Percentiles rank a stretch among this genome's conserved stretches.
These are phyloP conservation scores for Fragum sueziense DNA, from an alignment of 2,888 invertebrate genomes.

Conservation along the genomic window DNA sequence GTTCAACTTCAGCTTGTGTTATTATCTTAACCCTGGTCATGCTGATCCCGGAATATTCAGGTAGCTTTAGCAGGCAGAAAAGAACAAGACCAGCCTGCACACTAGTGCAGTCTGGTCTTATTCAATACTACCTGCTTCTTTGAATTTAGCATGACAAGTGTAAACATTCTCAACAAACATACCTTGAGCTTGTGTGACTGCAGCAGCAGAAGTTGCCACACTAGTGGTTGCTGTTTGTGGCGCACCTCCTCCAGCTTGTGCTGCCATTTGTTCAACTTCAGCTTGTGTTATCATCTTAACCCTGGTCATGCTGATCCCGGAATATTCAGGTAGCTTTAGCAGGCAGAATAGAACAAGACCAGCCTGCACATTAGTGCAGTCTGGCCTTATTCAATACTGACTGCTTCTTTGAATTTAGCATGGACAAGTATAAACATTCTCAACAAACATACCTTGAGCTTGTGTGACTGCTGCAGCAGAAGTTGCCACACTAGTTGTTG, in stretches of 20 bases:
- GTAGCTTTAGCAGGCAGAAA: too few relatives aligned
- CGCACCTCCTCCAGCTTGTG: constrained; percentile 58
- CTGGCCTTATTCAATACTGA: constrained; percentile 98
- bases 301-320: too few relatives aligned
- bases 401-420: constrained; percentile 96
- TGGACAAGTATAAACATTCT: too few relatives aligned
- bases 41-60: too few relatives aligned
- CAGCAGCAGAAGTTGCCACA: constrained; percentile 39
- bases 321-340: too few relatives aligned
- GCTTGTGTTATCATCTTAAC: constrained; percentile 84
- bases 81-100: too few relatives aligned
- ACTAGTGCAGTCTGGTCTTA: too few relatives aligned
- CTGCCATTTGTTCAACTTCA: constrained; percentile 82
- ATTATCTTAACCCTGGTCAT: constrained; percentile 91
- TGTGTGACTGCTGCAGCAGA: constrained; percentile 64
- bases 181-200: constrained; percentile 76
- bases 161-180: constrained; percentile 85
- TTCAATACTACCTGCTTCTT: too few relatives aligned
- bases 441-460: constrained; percentile 72
- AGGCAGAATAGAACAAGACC: too few relatives aligned
- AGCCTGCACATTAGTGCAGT: too few relatives aligned
- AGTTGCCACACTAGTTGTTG: constrained; percentile 23
- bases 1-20: constrained; percentile 83
- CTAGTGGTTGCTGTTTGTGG: constrained; percentile 23
- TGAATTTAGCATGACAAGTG: constrained; percentile 96